Evolutionary conservation across 2,113 vertebrate species (phyloP).

Genomic region (Eretmochelys imbricata): DNA sequence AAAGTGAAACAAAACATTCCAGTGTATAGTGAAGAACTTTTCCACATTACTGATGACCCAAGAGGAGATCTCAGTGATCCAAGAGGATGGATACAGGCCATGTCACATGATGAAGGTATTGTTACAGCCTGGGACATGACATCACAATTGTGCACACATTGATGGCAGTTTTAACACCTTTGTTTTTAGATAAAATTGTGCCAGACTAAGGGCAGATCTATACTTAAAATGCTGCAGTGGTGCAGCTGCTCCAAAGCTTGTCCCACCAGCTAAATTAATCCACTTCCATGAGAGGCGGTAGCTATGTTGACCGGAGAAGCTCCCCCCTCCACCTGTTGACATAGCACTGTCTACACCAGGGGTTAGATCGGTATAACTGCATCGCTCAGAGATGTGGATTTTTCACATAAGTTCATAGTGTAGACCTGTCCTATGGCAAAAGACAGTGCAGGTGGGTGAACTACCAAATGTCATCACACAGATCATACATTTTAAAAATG

Average conservation of each 20-base stretch:
- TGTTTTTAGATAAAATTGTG: conserved; percentile 42
- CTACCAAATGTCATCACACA: conserved; percentile 14
- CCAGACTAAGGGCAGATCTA: not conserved
- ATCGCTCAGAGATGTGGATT: not conserved
- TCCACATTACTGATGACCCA: not conserved
- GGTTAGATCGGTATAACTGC: not conserved
- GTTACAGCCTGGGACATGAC: not conserved
- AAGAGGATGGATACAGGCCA: conserved; percentile 34
- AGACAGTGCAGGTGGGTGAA: conserved; percentile 21
- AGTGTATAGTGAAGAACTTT: not conserved
- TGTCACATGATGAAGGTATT: conserved; percentile 44
- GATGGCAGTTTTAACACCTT: conserved; percentile 52
- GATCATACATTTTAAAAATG: conserved; percentile 14
- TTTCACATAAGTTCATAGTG: not conserved
- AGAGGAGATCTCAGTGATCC: not conserved
- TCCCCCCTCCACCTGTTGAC: not conserved
- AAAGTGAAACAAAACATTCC: conserved; percentile 14
- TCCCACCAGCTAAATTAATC: not conserved
- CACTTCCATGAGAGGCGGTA: not conserved
- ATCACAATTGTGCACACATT: conserved; percentile 41
- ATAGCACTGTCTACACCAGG: not conserved
- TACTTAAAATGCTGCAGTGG: not conserved
- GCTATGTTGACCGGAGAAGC: not conserved
- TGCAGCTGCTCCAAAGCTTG: not conserved
- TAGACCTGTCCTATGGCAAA: not conserved